phyloP scores from a whole-genome alignment of 2,888 invertebrate genomes.

The Brachycybe producta region DNA sequence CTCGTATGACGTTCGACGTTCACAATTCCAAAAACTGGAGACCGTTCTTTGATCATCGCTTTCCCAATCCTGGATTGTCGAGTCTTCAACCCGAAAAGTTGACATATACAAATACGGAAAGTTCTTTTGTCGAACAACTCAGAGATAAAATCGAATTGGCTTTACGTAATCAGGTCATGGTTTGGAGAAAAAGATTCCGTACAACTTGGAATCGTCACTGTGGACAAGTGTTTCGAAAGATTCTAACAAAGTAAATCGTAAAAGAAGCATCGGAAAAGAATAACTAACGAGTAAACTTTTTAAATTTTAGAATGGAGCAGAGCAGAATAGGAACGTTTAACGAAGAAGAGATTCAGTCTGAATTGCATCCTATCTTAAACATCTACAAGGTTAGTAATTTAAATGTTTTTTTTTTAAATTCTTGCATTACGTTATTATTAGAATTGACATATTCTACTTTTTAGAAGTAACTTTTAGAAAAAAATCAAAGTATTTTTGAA shows the following conservation, averaged over 20 bases:
- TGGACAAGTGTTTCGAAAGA: conserved; percentile 50
- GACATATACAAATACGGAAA: conserved; percentile 34
- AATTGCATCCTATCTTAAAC: conserved; percentile 50
- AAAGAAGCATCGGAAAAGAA: conserved; percentile 10
- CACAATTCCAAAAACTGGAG: conserved; percentile 57
- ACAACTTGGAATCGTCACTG: conserved; percentile 73
- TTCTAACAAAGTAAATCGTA: conserved; percentile 44
- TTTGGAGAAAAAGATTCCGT: conserved; percentile 39
- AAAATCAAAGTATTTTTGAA: no score
- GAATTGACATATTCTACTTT: no score
- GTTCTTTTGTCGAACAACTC: conserved; percentile 33
- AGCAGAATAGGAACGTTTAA: conserved; percentile 6
- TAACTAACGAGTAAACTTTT: background rate
- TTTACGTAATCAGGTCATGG: conserved; percentile 35
- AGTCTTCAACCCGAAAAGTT: conserved; percentile 38
- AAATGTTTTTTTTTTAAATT: no score
- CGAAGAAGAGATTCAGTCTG: conserved; percentile 30
- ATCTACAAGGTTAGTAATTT: conserved; percentile 49
- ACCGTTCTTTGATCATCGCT: conserved; percentile 48
- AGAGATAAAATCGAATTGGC: conserved; percentile 38
- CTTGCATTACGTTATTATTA: conserved; percentile 13
- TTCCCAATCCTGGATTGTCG: conserved; percentile 38
- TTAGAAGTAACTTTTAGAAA: no score
- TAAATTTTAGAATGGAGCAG: conserved; percentile 13
- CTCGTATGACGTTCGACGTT: conserved; percentile 55